Conservation (phyloP, 2,888 invertebrate genomes). For the Trichopoda pennipes region DNA sequence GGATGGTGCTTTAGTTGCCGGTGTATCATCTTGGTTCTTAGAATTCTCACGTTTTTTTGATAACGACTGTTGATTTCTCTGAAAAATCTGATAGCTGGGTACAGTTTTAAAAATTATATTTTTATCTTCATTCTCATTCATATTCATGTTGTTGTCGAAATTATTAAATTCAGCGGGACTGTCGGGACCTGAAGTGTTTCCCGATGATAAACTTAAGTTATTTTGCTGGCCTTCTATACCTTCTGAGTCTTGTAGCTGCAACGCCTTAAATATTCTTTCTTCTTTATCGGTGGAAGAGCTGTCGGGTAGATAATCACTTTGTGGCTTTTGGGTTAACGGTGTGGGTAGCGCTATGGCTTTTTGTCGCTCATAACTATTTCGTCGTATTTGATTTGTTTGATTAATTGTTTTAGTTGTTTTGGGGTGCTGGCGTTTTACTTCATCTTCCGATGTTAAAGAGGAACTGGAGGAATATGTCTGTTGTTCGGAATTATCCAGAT, state of each 20-base stretch:
- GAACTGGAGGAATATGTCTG: conserved; percentile 72
- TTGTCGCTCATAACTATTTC: conserved; percentile 42
- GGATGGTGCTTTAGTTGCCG: background rate
- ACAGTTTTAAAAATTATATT: conserved; percentile 45
- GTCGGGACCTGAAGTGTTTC: conserved; percentile 94
- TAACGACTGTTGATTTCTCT: conserved; percentile 45
- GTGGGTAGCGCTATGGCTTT: background rate
- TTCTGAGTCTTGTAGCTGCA: conserved; percentile 68
- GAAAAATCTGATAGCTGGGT: conserved; percentile 61
- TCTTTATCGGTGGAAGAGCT: conserved; percentile 31
- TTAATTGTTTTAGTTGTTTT: conserved; percentile 9
- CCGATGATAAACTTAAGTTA: conserved; percentile 85
- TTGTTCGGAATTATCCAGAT: conserved; percentile 21
- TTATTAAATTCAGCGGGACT: conserved; percentile 88
- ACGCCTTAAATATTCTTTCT: background rate
- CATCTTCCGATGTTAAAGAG: conserved; percentile 82
- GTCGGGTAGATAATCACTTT: background rate
- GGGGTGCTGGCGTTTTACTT: conserved; percentile 70
- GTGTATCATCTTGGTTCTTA: background rate
- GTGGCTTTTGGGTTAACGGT: conserved; percentile 11
- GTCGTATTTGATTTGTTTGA: conserved; percentile 5
- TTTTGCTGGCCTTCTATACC: conserved; percentile 72
- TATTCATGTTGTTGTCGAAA: conserved; percentile 82
- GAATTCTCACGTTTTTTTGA: background rate
- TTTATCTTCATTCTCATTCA: conserved; percentile 40